Evolutionary conservation across 2,888 invertebrate species (phyloP).

Genomic region (Oasisia sp.): DNA sequence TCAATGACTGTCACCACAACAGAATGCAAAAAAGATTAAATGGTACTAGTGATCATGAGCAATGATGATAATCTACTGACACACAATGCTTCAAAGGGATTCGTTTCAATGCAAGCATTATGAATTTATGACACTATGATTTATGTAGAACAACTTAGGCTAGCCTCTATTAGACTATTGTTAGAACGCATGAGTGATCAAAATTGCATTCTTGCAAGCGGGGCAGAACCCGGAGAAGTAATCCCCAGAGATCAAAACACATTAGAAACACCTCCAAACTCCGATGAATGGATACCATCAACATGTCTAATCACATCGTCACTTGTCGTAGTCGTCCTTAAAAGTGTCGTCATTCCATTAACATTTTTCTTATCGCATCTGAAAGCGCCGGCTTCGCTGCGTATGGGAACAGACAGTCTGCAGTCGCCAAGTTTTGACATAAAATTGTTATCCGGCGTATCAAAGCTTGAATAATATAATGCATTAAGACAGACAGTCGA

Average conservation of each 20-base stretch:
- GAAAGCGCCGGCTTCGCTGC: neutral
- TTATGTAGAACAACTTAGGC: too few species aligned
- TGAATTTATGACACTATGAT: neutral
- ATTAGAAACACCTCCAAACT: neutral
- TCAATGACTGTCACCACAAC: too few species aligned
- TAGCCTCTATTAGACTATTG: too few species aligned
- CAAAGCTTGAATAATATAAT: neutral
- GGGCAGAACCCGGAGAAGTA: too few species aligned
- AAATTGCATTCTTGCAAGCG: neutral
- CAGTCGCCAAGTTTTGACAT: neutral
- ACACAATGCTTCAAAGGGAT: neutral
- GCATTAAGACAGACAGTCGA: neutral
- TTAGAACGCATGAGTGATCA: neutral
- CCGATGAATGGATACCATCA: neutral
- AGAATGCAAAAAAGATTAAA: neutral
- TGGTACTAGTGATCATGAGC: conserved; percentile 1
- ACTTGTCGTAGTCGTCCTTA: neutral
- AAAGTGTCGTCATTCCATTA: neutral
- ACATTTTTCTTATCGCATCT: neutral
- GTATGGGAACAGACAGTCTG: neutral
- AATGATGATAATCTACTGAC: neutral
- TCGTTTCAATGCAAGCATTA: neutral
- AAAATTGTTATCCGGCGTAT: neutral
- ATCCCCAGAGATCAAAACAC: neutral
- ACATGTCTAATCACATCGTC: neutral